Conservation (phyloP, 1,140 invertebrate genomes). For the Hyphantria cunea region DNA sequence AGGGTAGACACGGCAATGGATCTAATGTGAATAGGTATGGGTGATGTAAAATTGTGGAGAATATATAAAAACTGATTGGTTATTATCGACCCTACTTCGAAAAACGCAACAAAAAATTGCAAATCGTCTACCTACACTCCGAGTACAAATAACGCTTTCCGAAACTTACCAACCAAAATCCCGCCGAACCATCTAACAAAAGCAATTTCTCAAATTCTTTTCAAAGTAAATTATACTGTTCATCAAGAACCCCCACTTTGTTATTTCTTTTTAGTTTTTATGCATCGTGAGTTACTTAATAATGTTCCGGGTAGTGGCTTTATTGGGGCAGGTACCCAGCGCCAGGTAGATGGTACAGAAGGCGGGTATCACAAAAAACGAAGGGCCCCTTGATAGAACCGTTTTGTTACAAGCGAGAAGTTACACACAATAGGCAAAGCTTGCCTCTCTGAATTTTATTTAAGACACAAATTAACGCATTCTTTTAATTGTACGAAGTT, state of each 20-base stretch:
- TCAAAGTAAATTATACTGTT: conserved; percentile 48
- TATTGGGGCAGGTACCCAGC: conserved; percentile 55
- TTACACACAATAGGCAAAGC: neutral
- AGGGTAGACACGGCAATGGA: neutral
- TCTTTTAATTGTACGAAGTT: conserved; percentile 28
- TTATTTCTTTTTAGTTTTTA: conserved; percentile 58
- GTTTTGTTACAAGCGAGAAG: conserved; percentile 36
- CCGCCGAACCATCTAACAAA: conserved; percentile 14
- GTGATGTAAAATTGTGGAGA: no score
- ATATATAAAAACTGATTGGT: no score
- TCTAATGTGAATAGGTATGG: no score
- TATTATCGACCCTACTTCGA: conserved; percentile 6
- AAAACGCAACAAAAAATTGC: conserved; percentile 4
- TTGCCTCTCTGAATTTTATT: neutral
- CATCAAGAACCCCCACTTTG: conserved; percentile 39
- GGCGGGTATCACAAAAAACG: conserved; percentile 37
- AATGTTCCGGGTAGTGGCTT: conserved; percentile 62
- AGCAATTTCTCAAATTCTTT: conserved; percentile 35
- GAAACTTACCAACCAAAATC: conserved; percentile 17
- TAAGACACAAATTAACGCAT: conserved; percentile 27
- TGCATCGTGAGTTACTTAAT: conserved; percentile 56
- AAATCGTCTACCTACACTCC: no score
- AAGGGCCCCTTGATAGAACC: conserved; percentile 25
- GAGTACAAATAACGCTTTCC: no score
- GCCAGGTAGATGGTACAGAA: conserved; percentile 61